phyloP scores from a whole-genome alignment of 2,797 vertebrate species.

The Tachyglossus aculeatus region DNA sequence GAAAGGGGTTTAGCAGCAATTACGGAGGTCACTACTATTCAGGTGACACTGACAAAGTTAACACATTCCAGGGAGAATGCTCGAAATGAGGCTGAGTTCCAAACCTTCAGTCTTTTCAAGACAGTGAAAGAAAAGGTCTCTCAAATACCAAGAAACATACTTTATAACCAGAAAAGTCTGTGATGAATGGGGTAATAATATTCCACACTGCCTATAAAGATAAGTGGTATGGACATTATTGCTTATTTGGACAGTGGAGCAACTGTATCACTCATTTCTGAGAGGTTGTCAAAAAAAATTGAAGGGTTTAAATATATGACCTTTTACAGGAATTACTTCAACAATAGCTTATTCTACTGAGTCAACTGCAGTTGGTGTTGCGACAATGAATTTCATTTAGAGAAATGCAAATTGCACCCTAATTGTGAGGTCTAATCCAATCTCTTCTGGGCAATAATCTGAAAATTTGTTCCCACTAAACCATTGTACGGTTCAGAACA shows the following conservation, averaged over 20 bases:
- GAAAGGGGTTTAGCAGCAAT: constrained; percentile 12
- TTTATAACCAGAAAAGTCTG: constrained; percentile 24
- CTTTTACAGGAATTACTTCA: constrained; percentile 75
- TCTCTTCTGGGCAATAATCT: constrained; percentile 58
- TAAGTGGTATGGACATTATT: constrained; percentile 46
- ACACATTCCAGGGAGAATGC: constrained; percentile 25
- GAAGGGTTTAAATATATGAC: constrained; percentile 73
- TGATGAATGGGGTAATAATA: constrained; percentile 47
- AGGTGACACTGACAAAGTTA: constrained; percentile 29
- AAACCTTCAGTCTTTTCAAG: constrained; percentile 8
- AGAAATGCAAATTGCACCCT: constrained; percentile 71
- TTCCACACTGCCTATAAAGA: constrained; percentile 31
- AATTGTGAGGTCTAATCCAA: constrained; percentile 69
- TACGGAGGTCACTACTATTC: constrained; percentile 27
- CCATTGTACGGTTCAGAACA: constrained; percentile 47
- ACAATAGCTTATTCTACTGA: constrained; percentile 68
- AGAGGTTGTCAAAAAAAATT: constrained; percentile 72
- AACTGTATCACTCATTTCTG: constrained; percentile 64
- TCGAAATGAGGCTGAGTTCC: neutral
- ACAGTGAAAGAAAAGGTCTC: constrained; percentile 12
- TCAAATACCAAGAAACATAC: constrained; percentile 23
- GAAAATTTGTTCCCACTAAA: constrained; percentile 55
- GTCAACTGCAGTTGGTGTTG: constrained; percentile 48
- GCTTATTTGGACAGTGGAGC: constrained; percentile 57
- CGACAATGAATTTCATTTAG: constrained; percentile 67